These are phyloP conservation scores for Tetrax tetrax DNA, from an alignment of 2,113 vertebrate species.

Conservation along the genomic window DNA sequence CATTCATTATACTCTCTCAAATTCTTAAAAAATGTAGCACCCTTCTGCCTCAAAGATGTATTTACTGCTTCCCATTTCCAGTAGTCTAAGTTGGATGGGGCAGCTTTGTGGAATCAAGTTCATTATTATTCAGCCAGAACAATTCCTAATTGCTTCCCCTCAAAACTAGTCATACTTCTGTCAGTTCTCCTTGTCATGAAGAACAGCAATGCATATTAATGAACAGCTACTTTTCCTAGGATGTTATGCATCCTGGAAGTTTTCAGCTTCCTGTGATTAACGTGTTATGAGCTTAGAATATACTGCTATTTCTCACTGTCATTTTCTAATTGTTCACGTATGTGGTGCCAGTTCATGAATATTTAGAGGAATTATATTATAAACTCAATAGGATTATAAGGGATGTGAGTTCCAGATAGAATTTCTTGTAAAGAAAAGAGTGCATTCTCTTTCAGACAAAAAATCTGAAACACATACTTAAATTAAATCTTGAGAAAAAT, in stretches of 20 bases:
- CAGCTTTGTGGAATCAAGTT: neutral
- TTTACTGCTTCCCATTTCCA: neutral
- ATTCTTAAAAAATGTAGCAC: neutral
- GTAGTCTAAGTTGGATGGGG: neutral
- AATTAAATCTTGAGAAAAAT: neutral
- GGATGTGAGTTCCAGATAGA: neutral
- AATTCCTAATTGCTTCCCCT: slow-evolving; percentile 20
- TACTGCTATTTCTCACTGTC: neutral
- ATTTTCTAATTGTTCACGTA: neutral
- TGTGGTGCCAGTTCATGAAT: neutral
- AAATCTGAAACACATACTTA: neutral
- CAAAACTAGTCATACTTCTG: slow-evolving; percentile 25
- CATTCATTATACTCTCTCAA: neutral
- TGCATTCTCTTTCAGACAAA: neutral
- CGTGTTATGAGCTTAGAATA: neutral
- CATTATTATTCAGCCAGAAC: neutral
- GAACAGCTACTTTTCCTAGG: neutral
- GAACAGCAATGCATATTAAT: neutral
- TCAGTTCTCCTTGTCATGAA: slow-evolving; percentile 10
- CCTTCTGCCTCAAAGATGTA: neutral
- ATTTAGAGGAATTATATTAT: neutral
- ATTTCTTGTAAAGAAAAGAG: neutral
- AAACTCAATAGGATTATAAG: neutral
- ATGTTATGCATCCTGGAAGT: neutral
- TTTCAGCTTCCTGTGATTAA: slow-evolving; percentile 2